These are phyloP conservation scores for Lepisosteus osseus DNA, from an alignment of 2,113 vertebrate species.

Conservation along the genomic window DNA sequence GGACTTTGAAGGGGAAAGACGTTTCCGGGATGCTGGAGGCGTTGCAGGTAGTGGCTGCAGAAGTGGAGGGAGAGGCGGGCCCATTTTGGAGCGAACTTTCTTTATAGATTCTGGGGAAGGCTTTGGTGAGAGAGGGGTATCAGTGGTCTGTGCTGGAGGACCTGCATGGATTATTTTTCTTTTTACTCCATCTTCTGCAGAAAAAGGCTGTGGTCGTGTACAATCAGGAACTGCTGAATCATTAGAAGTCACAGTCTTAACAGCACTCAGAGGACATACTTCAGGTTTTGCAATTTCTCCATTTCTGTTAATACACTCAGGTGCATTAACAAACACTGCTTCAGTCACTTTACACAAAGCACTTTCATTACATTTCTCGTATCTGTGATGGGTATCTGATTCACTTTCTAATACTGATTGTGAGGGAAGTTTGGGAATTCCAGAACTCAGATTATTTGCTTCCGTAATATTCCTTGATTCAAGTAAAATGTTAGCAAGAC, in stretches of 20 bases:
- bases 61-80: slow-evolving; percentile 80
- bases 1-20: slow-evolving; percentile 53
- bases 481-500: not conserved
- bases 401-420: not conserved
- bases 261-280: not conserved
- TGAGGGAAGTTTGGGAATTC: not conserved
- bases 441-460: not conserved
- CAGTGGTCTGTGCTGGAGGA: slow-evolving; percentile 35
- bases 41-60: slow-evolving; percentile 76
- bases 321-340: slow-evolving; percentile 23
- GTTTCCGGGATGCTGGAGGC: slow-evolving; percentile 65
- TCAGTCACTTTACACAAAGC: slow-evolving; percentile 20
- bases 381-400: not conserved
- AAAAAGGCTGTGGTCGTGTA: not conserved
- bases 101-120: slow-evolving; percentile 57
- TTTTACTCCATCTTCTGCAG: not conserved
- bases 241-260: not conserved
- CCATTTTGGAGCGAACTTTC: slow-evolving; percentile 78
- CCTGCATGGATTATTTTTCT: slow-evolving; percentile 11
- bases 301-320: slow-evolving; percentile 5
- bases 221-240: not conserved
- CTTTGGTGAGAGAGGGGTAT: slow-evolving; percentile 43
- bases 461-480: not conserved
- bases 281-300: not conserved
- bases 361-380: slow-evolving; percentile 22